Evolutionary conservation across 2,113 vertebrate genomes (phyloP), one percentile per base, ranked within the genome.

Genomic region (Myotis lucifugus): DNA sequence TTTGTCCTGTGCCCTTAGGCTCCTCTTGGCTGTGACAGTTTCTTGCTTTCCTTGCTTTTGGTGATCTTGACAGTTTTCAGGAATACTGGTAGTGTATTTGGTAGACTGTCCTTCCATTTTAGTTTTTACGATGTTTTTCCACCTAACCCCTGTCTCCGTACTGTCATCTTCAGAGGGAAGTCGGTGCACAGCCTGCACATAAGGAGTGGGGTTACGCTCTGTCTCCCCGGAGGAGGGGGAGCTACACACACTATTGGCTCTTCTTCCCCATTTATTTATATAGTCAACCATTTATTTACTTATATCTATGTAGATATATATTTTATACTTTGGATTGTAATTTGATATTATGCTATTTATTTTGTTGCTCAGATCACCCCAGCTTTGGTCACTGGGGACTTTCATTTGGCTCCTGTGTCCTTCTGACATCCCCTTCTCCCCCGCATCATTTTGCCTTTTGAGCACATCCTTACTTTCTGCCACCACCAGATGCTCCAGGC

Each of bases 291-390:
- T 3, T 10, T 72, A 32, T 66, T 66, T 37, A 17, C n/a, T 59
- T 69, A 8, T 32, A 32, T 66, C 50, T 78, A 0, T 56, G 7
- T 77, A 66, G 84, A 10, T 72, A 7, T 23, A 54, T 90, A 66
- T 84, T 85, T 91, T 81, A 23, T 50, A 76, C 85, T 83, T 94
- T 34, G 56, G 70, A 11, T 69, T 93, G 37, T 59, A 66, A 13
- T 69, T 42, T 61, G 50, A 0, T 29, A 21, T 82, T 32, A 18
- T 17, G 17, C 27, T 54, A 11, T 46, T 46, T 66, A 69, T 74
- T 88, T 88, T 82, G 40, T 70, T 76, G 25, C 66, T 78, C 50
- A 9, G 0, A 21, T 92, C 23, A 19, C 40, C 64, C 67, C 85
- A 34, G 12, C 73, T 50, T 81, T 64, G 56, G 77, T 34, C 42